These are phyloP conservation scores for Leptinotarsa tumamoca DNA, from an alignment of 2,888 invertebrate genomes.

Conservation along the genomic window DNA sequence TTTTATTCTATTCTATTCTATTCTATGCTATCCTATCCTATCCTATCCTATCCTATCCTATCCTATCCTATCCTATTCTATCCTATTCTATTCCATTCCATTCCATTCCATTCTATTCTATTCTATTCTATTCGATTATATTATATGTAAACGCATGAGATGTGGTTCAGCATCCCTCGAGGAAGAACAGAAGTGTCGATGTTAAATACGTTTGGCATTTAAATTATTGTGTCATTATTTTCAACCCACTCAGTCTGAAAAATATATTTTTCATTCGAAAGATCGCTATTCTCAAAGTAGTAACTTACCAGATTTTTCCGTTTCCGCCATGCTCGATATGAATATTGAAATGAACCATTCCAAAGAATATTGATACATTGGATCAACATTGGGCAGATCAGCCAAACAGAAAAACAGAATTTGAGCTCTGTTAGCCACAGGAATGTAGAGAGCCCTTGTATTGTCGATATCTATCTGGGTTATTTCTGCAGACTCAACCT, in stretches of 20 bases:
- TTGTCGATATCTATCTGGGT: slow-evolving; percentile 87
- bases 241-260: neutral
- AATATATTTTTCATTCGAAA: neutral
- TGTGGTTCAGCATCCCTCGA: too few species aligned
- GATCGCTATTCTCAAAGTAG: neutral
- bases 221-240: too few species aligned
- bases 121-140: too few species aligned
- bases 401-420: slow-evolving; percentile 89
- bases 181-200: too few species aligned
- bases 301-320: slow-evolving; percentile 73
- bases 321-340: slow-evolving; percentile 77
- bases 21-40: too few species aligned
- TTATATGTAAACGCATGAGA: too few species aligned
- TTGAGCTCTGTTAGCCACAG: slow-evolving; percentile 88
- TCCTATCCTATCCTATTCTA: too few species aligned
- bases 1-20: too few species aligned
- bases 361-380: slow-evolving; percentile 95
- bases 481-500: slow-evolving; percentile 85
- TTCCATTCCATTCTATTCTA: too few species aligned
- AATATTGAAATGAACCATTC: slow-evolving; percentile 92
- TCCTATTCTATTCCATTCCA: too few species aligned
- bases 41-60: too few species aligned
- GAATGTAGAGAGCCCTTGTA: slow-evolving; percentile 84
- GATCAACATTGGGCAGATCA: slow-evolving; percentile 88
- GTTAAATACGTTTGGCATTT: too few species aligned